Percentiles rank a stretch among this genome's conserved stretches.
Evolutionary conservation across 2,888 invertebrate species (phyloP).

Genomic region (Macrophya annulata): DNA sequence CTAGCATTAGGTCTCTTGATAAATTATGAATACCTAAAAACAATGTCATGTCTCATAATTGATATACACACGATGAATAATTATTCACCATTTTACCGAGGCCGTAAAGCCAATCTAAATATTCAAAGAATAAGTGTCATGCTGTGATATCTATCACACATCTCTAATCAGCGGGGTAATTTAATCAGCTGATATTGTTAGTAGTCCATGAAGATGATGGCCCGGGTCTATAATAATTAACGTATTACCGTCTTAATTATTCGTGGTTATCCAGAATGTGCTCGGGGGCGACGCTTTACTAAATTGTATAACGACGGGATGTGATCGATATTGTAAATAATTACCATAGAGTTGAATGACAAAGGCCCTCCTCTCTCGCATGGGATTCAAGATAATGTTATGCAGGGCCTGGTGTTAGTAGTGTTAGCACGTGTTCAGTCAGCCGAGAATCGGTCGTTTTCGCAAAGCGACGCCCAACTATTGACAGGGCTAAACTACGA

Average conservation of each 20-base stretch:
- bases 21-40: background rate
- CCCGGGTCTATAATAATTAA: background rate
- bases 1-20: background rate
- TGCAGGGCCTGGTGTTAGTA: background rate
- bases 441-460: slow-evolving; percentile 16
- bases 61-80: background rate
- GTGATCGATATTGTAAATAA: slow-evolving; percentile 40
- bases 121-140: background rate
- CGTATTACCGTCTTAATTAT: slow-evolving; percentile 32
- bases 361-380: slow-evolving; percentile 17
- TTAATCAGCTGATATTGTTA: slow-evolving; percentile 1
- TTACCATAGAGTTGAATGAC: slow-evolving; percentile 37
- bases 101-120: background rate
- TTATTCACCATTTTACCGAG: background rate
- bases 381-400: slow-evolving; percentile 2
- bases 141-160: background rate
- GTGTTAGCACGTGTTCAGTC: slow-evolving; percentile 32
- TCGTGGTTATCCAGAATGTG: slow-evolving; percentile 12
- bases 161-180: background rate
- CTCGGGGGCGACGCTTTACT: background rate
- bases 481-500: background rate
- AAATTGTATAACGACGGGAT: slow-evolving; percentile 14
- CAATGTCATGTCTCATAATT: no score
- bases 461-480: background rate
- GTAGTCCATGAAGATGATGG: background rate